Evolutionary conservation across 2,113 vertebrate species (phyloP), one percentile per base, ranked within the genome.

Genomic region (Nanger granti): DNA sequence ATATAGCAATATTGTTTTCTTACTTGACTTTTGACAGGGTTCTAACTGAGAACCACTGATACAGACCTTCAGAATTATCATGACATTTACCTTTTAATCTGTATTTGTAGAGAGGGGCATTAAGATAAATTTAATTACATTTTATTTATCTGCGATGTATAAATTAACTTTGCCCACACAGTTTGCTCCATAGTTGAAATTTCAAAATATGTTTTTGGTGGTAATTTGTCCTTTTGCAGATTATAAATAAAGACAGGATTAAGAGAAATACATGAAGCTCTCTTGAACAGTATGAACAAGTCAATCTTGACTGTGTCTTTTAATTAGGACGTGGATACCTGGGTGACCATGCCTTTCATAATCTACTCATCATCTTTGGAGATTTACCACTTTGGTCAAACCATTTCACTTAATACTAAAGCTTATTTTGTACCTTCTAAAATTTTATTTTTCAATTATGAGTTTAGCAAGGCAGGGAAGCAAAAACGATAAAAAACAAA

Each of bases 161-260:
- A 64, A 76, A 84, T 54, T n/a, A 89, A 84, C 29, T 95, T 92
- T 76, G 84, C 13, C 24, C 18, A 84, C 12, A 62, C 31, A 49
- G 88, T 95, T 84, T 86, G 55, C 4, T 86, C 26, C 41, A 41
- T 24, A 34, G 57, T 84, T 84, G n/a, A 96, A 89, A 92, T 55
- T 96, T 86, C 57, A 86, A 97, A 80, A 80, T 90, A 89, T 20
- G 64, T 62, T 29, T 96, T 73, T 47, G 88, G 54, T 89, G 62
- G 55, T 86, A 57, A 73, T 59, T 88, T 91, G 76, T 90, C n/a
- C 85, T 95, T 88, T 86, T 85, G 24, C 26, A 89, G 37, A 24
- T 82, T 9, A n/a, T 62, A 69, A 55, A 59, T 76, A 41, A 94
- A 60, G 10, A 90, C 9, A 93, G 17, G 8, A 59, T 52, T 80